Evolutionary conservation across 1,140 invertebrate genomes (phyloP), one percentile per base, ranked within the genome.

Genomic region (Diploscapter pachys): DNA sequence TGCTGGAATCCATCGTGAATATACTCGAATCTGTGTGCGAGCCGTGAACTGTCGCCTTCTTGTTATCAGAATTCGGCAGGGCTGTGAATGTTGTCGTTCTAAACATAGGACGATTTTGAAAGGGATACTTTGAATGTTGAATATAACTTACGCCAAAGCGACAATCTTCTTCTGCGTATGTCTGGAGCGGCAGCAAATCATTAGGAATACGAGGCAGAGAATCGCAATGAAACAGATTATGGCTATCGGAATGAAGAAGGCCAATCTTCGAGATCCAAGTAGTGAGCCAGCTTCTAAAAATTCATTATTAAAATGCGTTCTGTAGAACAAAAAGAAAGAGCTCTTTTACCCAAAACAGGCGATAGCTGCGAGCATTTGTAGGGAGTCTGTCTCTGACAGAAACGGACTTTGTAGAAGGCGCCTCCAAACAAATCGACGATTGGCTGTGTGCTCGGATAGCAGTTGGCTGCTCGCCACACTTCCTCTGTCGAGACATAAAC

Each of bases 111-210:
- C 52, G 49, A 5, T 13, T 2, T 0, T 31, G 31, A 31, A 31
- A 31, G 31, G 31, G 31, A 31, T 31, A 31, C 31, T 31, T 31
- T 31, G 31, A 31, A 31, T 31, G 31, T 31, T 31, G 31, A 31
- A 31, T 31, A 31, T 31, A 31, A 31, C 31, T 31, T 31, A 31
- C 31, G 31, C 31, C 31, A 31, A 31, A 31, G 31, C 31, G 31
- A 31, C 31, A 31, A 31, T 31, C 31, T 31, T 31, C 53, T 70
- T 70, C n/a, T 56, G 55, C 4, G 5, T 50, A 9, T 56, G 31
- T 53, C 73, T 31, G 4, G 73, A 61, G 53, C 63, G 71, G 63
- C 69, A 76, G 70, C 75, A 76, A 6, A 76, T 62, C 8, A 76
- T 4, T 53, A 76, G 48, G 62, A 76, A 53, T 9, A 66, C 53